Evolutionary conservation across 2,797 vertebrate species (phyloP), one percentile per base, ranked within the genome.

Genomic region (Macrochelys suwanniensis): DNA sequence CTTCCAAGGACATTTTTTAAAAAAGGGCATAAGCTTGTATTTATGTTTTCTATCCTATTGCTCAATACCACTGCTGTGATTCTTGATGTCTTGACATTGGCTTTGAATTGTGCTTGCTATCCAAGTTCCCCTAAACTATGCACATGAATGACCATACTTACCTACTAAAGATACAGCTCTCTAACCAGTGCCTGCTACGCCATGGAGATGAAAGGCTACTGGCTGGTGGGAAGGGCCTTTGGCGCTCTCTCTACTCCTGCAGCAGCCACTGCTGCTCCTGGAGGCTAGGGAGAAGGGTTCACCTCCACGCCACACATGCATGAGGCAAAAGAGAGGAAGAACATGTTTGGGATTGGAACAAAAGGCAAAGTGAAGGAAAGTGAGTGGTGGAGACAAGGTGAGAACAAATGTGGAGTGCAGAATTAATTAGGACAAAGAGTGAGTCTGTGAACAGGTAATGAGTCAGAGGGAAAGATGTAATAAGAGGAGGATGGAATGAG

Each of bases 1-100:
- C 82, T 93, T 94, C 74, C 81, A 87, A 86, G 79, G 87, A 8
- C n/a, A 33, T 4, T 90, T 33, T 26, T 11, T 71, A 68, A 65
- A 82, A 82, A 86, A 94, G 15, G 88, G 10, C 49, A 12, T 61
- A 47, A 9, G 7, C 19, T 47, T 0, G 0, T 51, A 13, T 33
- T 87, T 93, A 5, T 84, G 4, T 80, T 95, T 61, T 86, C 2
- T 50, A 50, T 79, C 89, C 51, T 61, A 17, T 15, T 57, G 8
- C 42, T 92, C 28, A 42, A 26, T 0, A 0, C 21, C 42, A 6
- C 37, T 74, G 57, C 33, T 86, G 42, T 31, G 54, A 5, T 90
- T 84, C 92, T 84, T 90, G 59, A 1, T 81, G 19, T 53, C 65
- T 50, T 90, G 80, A 25, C 6, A 12, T 10, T n/a, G 61, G 33